Evolutionary conservation across 2,797 vertebrate species (phyloP).

Genomic region (Erethizon dorsatum): DNA sequence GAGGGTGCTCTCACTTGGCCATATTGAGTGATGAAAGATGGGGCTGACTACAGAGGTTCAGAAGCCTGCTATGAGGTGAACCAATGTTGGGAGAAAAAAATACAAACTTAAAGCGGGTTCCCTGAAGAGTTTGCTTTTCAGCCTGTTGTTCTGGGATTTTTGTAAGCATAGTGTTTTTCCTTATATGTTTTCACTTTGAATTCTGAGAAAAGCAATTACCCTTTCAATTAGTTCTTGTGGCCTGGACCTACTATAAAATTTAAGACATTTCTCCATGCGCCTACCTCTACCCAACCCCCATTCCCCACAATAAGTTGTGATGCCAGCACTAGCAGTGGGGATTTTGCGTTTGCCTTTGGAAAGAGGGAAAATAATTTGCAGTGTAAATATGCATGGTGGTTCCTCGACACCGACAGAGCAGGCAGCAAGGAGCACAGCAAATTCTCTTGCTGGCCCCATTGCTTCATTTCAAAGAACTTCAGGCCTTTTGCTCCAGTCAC

Average conservation of each 20-base stretch:
- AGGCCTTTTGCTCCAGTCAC: background rate
- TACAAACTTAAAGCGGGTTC: background rate
- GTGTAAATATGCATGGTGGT: background rate
- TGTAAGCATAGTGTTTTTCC: background rate
- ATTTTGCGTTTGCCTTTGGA: background rate
- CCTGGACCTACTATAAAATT: background rate
- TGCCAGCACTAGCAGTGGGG: background rate
- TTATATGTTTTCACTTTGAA: constrained; percentile 28
- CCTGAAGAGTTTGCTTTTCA: constrained; percentile 42
- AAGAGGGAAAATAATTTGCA: background rate
- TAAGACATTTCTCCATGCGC: background rate
- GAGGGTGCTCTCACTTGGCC: background rate
- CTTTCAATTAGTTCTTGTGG: constrained; percentile 1
- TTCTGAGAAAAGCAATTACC: constrained; percentile 3
- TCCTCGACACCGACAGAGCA: background rate
- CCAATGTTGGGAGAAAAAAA: constrained; percentile 43
- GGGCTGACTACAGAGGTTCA: constrained; percentile 1
- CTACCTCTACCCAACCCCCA: too few relatives aligned
- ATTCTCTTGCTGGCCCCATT: background rate
- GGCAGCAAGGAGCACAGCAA: background rate
- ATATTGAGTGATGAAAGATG: background rate
- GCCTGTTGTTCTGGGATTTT: constrained; percentile 10
- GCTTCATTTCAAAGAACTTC: background rate
- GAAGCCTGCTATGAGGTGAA: constrained; percentile 1
- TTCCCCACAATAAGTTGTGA: background rate